Percentiles rank a stretch among this genome's conserved stretches.
Evolutionary conservation across 1,140 invertebrate species (phyloP).

Genomic region (Drosophila parvula): DNA sequence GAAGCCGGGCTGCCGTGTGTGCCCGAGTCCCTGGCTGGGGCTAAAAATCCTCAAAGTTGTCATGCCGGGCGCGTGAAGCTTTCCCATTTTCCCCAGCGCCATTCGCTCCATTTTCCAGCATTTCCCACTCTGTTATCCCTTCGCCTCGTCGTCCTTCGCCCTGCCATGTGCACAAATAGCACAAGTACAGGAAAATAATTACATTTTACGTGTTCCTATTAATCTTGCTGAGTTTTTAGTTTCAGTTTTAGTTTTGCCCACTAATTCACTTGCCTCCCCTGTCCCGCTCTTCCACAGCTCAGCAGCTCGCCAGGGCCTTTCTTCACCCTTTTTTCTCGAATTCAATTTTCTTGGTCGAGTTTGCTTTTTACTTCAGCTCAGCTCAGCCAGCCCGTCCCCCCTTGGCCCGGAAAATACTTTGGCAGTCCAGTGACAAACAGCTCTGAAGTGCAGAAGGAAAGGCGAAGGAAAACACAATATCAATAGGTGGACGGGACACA

Average conservation of each 20-base stretch:
- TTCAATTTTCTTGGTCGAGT: slow-evolving; percentile 76
- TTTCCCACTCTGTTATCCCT: slow-evolving; percentile 3
- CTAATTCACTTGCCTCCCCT: slow-evolving; percentile 71
- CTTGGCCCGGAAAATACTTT: slow-evolving; percentile 28
- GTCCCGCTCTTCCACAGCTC: neutral
- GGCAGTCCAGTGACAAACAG: slow-evolving; percentile 57
- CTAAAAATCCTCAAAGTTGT: slow-evolving; percentile 77
- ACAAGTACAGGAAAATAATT: slow-evolving; percentile 82
- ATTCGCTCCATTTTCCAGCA: slow-evolving; percentile 7
- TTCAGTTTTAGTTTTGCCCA: slow-evolving; percentile 78
- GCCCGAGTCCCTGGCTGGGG: slow-evolving; percentile 34
- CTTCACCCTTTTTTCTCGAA: slow-evolving; percentile 46
- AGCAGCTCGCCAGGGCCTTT: neutral
- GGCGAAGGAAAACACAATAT: slow-evolving; percentile 12
- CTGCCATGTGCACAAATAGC: slow-evolving; percentile 65
- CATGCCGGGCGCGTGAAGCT: slow-evolving; percentile 63
- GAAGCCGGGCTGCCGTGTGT: slow-evolving; percentile 30
- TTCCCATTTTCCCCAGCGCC: slow-evolving; percentile 13
- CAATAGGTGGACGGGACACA: slow-evolving; percentile 2
- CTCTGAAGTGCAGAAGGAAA: slow-evolving; percentile 28
- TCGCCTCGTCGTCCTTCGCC: neutral
- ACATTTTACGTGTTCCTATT: slow-evolving; percentile 82
- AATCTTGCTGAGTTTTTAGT: slow-evolving; percentile 81
- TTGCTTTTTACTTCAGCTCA: slow-evolving; percentile 54
- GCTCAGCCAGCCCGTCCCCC: neutral